Conservation (phyloP, 2,888 invertebrate genomes). For the Rhodophaea formosa region DNA sequence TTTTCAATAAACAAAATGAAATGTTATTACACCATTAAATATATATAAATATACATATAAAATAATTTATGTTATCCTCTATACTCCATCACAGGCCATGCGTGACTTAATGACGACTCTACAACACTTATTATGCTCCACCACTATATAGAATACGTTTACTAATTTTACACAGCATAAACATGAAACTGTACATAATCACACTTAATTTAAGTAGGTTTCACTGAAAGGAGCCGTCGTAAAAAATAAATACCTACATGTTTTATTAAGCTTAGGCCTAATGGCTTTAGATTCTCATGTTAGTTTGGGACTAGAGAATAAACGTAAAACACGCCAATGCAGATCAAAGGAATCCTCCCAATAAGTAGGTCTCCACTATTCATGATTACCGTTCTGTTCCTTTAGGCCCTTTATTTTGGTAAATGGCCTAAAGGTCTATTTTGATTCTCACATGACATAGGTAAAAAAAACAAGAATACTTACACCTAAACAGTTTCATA, state of each 20-base stretch:
- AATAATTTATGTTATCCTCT: conserved; percentile 1
- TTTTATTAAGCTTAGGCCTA: too few species aligned
- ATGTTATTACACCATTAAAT: neutral
- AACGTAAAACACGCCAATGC: too few species aligned
- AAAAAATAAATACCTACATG: conserved; percentile 22
- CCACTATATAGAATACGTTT: conserved; percentile 11
- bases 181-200: conserved; percentile 18
- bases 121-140: conserved; percentile 12
- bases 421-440: too few species aligned
- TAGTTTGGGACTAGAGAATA: too few species aligned
- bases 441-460: too few species aligned
- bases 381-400: too few species aligned
- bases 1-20: neutral
- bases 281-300: too few species aligned
- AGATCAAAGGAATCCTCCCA: too few species aligned
- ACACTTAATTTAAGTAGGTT: conserved; percentile 23
- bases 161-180: conserved; percentile 17
- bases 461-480: too few species aligned
- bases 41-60: neutral
- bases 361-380: too few species aligned
- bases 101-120: conserved; percentile 12
- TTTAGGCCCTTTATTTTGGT: too few species aligned
- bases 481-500: too few species aligned
- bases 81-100: neutral
- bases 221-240: conserved; percentile 27